These are phyloP conservation scores for Creontiades dilutus DNA, from an alignment of 2,888 invertebrate species.

Conservation along the genomic window DNA sequence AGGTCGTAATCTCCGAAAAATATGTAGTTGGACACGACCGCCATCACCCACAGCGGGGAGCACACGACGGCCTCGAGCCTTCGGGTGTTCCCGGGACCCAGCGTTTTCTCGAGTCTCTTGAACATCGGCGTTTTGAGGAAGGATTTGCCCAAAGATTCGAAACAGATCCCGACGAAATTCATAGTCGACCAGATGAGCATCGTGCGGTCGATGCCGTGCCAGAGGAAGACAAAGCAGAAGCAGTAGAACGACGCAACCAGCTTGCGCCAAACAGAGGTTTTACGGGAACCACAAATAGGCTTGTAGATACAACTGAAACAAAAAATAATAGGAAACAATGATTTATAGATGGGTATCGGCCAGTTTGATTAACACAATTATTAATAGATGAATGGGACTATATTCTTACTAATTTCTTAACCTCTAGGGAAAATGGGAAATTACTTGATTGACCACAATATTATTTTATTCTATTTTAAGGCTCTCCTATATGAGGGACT, in stretches of 20 bases:
- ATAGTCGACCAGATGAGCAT: constrained; percentile 92
- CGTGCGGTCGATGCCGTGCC: constrained; percentile 91
- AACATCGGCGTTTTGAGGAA: constrained; percentile 80
- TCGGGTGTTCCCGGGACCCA: constrained; percentile 79
- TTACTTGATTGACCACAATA: too few species aligned
- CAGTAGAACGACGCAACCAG: constrained; percentile 86
- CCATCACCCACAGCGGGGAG: constrained; percentile 87
- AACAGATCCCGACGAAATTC: constrained; percentile 89
- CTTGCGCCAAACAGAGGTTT: constrained; percentile 80
- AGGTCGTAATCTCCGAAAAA: constrained; percentile 89
- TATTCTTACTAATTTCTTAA: too few species aligned
- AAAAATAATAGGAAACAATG: neutral
- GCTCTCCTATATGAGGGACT: too few species aligned
- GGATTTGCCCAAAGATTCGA: constrained; percentile 84
- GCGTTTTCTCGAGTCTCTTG: constrained; percentile 15
- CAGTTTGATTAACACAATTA: too few species aligned
- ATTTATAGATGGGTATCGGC: too few species aligned
- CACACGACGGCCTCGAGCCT: constrained; percentile 85
- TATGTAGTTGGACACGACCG: constrained; percentile 92
- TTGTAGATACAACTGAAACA: constrained; percentile 88
- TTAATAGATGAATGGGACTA: too few species aligned
- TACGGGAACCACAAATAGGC: constrained; percentile 80
- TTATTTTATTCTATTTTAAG: too few species aligned
- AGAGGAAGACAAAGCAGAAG: constrained; percentile 91
- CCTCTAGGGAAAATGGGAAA: too few species aligned